Evolutionary conservation across 2,113 vertebrate genomes (phyloP).

Genomic region (Daphoenositta chrysoptera): DNA sequence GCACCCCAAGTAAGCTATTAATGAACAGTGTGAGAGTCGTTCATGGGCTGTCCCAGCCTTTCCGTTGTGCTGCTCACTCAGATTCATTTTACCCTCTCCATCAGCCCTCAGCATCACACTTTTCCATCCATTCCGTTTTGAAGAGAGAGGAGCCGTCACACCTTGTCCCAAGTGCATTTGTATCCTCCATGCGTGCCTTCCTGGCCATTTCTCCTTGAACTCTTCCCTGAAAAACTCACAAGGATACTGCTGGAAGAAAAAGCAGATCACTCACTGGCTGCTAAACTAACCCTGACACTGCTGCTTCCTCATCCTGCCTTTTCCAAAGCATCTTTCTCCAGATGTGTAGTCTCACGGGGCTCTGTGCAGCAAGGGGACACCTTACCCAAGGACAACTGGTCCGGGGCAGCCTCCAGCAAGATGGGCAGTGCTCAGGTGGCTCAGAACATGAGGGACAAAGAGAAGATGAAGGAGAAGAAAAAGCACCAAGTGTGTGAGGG

Average conservation of each 20-base stretch:
- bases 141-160: neutral
- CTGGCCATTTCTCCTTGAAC: neutral
- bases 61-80: accelerated
- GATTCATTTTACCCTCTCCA: neutral
- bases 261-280: neutral
- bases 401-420: neutral
- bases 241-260: neutral
- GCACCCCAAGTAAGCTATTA: neutral
- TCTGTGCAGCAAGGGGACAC: neutral
- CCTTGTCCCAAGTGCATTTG: neutral
- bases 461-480: neutral
- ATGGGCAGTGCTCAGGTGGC: neutral
- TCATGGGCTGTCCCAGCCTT: neutral
- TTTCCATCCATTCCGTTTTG: neutral
- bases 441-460: neutral
- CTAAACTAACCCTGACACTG: neutral
- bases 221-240: neutral
- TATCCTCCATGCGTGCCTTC: neutral
- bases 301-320: neutral
- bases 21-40: neutral
- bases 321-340: neutral
- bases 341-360: accelerated
- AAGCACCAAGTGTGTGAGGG: neutral
- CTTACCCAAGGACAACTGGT: too few relatives aligned
- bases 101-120: neutral